phyloP scores from a whole-genome alignment of 1,140 invertebrate species.

The Drosophila saltans region DNA sequence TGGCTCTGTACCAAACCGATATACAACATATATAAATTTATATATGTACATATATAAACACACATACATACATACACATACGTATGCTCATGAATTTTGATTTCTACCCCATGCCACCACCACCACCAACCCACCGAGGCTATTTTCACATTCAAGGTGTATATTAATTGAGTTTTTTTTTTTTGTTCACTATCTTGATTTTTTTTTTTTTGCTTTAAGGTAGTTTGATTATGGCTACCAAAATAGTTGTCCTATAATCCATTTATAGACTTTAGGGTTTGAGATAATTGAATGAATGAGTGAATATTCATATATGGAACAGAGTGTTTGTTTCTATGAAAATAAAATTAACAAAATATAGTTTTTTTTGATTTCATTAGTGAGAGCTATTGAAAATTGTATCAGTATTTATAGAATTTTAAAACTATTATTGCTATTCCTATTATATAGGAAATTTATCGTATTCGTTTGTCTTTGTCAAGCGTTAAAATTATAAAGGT shows the following conservation, averaged over 20 bases:
- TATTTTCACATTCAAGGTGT: slow-evolving; percentile 70
- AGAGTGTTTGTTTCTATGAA: no score
- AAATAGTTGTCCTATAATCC: slow-evolving; percentile 7
- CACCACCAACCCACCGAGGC: slow-evolving; percentile 8
- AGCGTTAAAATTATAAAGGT: no score
- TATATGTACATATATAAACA: neutral
- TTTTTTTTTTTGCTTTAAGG: slow-evolving; percentile 27
- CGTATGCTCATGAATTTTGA: slow-evolving; percentile 56
- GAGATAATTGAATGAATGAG: slow-evolving; percentile 7
- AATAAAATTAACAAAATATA: no score
- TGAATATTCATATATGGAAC: neutral
- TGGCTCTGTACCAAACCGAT: slow-evolving; percentile 10
- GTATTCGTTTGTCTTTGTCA: no score
- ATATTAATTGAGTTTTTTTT: slow-evolving; percentile 62
- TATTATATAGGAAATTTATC: no score
- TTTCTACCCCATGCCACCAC: slow-evolving; percentile 25
- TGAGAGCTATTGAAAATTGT: no score
- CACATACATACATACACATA: slow-evolving; percentile 37
- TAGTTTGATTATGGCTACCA: slow-evolving; percentile 3
- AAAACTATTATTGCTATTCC: no score
- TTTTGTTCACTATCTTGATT: slow-evolving; percentile 13
- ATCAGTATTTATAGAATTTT: no score
- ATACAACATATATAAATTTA: neutral
- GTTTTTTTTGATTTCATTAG: no score
- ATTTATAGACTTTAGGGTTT: slow-evolving; percentile 46